Base-by-base conservation (phyloP, 2,797 vertebrate genomes). In the Gephyroberyx darwinii region DNA sequence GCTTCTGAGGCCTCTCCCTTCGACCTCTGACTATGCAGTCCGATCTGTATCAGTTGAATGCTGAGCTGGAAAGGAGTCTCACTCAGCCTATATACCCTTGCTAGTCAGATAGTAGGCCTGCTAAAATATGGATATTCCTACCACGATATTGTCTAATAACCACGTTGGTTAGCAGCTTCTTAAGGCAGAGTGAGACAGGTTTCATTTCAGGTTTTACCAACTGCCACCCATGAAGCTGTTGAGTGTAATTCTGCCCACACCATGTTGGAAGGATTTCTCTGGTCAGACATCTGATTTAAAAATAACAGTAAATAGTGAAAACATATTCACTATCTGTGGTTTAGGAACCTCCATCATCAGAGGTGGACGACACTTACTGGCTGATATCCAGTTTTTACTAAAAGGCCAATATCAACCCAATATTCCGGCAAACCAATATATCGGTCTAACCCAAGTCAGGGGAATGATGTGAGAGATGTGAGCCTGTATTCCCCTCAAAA, bases 21-120 rank as follows among this genome's bases (percentile, higher is more conserved):
- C 26, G 26, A 26, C 26, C 26, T 26, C 26, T 26, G 81, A 67
- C 81, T 70, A 80, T 78, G 77, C 88, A 90, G 89, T 91, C 87
- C 88, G 79, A 71, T 56, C 43, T 75, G 54, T 54, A 66, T 81
- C 77, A 71, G 67, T 87, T 84, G 88, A 90, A 91, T 85, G 87
- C 72, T 54, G 65, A 59, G 39, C 78, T 78, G n/a, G 61, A 37
- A 80, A 75, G 53, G 72, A 84, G 77, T 65, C 71, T 54, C 57
- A n/a, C 41, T 72, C 47, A 17, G 51, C 35, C 39, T 5, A 9
- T 35, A n/a, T 65, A 65, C 73, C 70, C 50, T 76, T 65, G 43
- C 63, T 74, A 31, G 37, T 71, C 14, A 41, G 31, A 74, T 41
- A 77, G 37, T 61, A 64, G 33, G n/a, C 14, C 60, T 10, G 1